Percentiles rank a stretch among this genome's conserved stretches.
phyloP scores from a whole-genome alignment of 1,140 invertebrate species.

The Hyposmocoma kahamanoa region DNA sequence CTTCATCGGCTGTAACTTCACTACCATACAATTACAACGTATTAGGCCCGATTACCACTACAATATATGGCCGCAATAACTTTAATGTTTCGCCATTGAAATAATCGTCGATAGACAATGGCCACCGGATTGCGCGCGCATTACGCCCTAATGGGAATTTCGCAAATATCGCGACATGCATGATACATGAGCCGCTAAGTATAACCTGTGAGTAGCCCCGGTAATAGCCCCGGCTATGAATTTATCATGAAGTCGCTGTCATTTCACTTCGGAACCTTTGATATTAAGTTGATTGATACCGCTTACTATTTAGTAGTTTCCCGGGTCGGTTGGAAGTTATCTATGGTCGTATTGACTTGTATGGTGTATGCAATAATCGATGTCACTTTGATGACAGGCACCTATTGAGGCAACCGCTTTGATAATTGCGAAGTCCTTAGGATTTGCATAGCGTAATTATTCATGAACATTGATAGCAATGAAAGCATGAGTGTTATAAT shows the following conservation, averaged over 20 bases:
- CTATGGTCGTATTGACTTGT: too few relatives aligned
- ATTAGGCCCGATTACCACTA: constrained; percentile 46
- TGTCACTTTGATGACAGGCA: too few relatives aligned
- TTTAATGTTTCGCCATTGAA: constrained; percentile 43
- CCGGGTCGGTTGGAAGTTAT: too few relatives aligned
- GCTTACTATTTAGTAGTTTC: neutral
- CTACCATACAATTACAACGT: constrained; percentile 42
- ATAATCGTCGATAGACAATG: constrained; percentile 43
- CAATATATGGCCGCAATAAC: constrained; percentile 34
- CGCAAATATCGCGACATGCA: constrained; percentile 27
- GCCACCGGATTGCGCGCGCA: constrained; percentile 22
- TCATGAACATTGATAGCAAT: too few relatives aligned
- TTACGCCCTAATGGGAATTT: constrained; percentile 18
- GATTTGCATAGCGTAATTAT: too few relatives aligned
- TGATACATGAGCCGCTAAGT: constrained; percentile 19
- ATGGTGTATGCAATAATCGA: too few relatives aligned
- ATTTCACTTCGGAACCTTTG: neutral
- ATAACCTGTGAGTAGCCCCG: constrained; percentile 6
- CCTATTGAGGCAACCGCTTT: too few relatives aligned
- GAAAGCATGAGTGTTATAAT: too few relatives aligned
- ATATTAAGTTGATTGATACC: neutral
- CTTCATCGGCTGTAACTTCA: constrained; percentile 35
- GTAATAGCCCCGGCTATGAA: neutral
- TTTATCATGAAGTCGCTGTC: neutral
- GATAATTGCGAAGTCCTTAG: too few relatives aligned